Evolutionary conservation across 2,113 vertebrate species (phyloP).

Genomic region (Myocastor coypus): DNA sequence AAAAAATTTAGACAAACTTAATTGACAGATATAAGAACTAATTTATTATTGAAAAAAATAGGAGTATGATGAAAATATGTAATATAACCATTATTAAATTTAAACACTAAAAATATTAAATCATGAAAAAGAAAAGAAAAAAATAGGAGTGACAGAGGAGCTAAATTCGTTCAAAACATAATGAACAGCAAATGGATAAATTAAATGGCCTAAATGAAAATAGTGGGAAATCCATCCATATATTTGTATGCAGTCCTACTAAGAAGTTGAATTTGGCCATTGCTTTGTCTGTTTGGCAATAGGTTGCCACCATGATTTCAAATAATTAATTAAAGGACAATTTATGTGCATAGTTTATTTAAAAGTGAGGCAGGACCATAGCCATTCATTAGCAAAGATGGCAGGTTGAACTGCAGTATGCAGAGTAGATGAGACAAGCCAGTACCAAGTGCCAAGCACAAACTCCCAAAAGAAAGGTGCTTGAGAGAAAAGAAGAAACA

Average conservation of each 20-base stretch:
- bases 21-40: not conserved
- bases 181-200: not conserved
- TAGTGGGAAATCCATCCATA: not conserved
- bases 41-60: conserved; percentile 44
- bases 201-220: conserved; percentile 17
- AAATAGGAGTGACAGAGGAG: not conserved
- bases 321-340: not conserved
- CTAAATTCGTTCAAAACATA: conserved; percentile 26
- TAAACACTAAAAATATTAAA: too few relatives aligned
- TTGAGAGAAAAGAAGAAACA: not conserved
- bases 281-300: not conserved
- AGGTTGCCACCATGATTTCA: not conserved
- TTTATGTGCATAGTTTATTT: not conserved
- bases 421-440: not conserved
- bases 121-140: too few relatives aligned
- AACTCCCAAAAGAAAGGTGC: not conserved
- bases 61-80: too few relatives aligned
- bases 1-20: not conserved
- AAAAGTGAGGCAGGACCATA: not conserved
- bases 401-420: not conserved
- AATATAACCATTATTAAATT: too few relatives aligned
- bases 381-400: not conserved
- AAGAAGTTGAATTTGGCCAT: not conserved
- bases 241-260: not conserved
- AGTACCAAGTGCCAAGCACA: not conserved